Percentiles rank a stretch among this genome's conserved stretches.
phyloP scores from a whole-genome alignment of 2,113 vertebrate genomes.

The Elgaria multicarinata region DNA sequence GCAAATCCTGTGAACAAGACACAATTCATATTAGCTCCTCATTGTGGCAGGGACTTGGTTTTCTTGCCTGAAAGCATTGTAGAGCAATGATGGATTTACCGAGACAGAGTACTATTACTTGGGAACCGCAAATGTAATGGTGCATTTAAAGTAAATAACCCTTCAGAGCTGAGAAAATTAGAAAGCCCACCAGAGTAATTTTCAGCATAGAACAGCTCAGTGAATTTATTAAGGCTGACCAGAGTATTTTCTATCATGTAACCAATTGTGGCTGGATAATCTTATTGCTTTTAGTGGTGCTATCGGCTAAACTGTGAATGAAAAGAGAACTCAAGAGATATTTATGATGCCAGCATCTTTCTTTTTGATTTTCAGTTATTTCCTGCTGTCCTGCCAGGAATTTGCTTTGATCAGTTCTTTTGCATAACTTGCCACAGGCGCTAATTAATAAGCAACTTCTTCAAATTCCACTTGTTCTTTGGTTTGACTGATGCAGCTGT shows the following conservation, averaged over 20 bases:
- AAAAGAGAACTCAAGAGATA: conserved; percentile 44
- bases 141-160: conserved; percentile 2
- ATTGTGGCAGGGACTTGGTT: not conserved
- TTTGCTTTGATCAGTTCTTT: conserved; percentile 64
- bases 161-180: not conserved
- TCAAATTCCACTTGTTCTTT: conserved; percentile 68
- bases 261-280: conserved; percentile 41
- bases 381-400: conserved; percentile 70
- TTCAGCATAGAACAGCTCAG: not conserved
- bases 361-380: conserved; percentile 56
- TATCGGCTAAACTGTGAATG: conserved; percentile 34
- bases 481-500: conserved; percentile 58
- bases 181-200: not conserved
- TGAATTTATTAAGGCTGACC: not conserved
- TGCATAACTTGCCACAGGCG: conserved; percentile 73
- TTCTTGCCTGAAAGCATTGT: not conserved
- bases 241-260: not conserved
- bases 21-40: not conserved
- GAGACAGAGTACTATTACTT: not conserved
- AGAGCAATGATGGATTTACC: not conserved
- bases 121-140: not conserved
- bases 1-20: not conserved
- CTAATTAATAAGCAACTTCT: conserved; percentile 74
- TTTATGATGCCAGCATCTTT: conserved; percentile 55
- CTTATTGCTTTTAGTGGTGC: conserved; percentile 45